Conservation (phyloP, 2,797 vertebrate species). For the Pteropus rufus region DNA sequence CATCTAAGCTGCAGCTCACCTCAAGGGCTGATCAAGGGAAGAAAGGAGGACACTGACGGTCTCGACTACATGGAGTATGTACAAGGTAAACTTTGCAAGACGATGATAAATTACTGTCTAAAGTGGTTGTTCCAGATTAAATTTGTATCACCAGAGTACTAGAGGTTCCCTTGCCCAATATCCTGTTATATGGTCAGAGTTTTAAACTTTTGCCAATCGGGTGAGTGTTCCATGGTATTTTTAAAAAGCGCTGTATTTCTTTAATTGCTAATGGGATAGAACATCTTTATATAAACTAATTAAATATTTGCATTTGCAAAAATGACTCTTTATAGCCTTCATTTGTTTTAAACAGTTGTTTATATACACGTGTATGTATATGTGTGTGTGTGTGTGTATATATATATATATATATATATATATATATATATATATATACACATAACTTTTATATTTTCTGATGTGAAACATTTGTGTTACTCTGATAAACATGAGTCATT, state of each 20-base stretch:
- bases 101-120: not conserved
- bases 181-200: not conserved
- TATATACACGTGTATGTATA: too few relatives aligned
- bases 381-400: too few relatives aligned
- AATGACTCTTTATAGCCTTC: not conserved
- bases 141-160: not conserved
- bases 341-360: not conserved
- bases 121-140: not conserved
- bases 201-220: not conserved
- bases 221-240: not conserved
- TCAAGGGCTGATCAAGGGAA: not conserved
- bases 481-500: not conserved
- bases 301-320: not conserved
- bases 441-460: not conserved
- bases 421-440: too few relatives aligned
- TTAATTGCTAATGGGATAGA: not conserved
- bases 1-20: not conserved
- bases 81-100: not conserved
- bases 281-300: not conserved
- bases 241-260: not conserved
- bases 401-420: too few relatives aligned
- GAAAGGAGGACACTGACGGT: rapidly evolving
- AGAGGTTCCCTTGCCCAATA: not conserved
- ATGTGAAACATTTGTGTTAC: not conserved
- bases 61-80: not conserved